Conservation (phyloP, 1,140 invertebrate species). For the Trichonephila clavata region DNA sequence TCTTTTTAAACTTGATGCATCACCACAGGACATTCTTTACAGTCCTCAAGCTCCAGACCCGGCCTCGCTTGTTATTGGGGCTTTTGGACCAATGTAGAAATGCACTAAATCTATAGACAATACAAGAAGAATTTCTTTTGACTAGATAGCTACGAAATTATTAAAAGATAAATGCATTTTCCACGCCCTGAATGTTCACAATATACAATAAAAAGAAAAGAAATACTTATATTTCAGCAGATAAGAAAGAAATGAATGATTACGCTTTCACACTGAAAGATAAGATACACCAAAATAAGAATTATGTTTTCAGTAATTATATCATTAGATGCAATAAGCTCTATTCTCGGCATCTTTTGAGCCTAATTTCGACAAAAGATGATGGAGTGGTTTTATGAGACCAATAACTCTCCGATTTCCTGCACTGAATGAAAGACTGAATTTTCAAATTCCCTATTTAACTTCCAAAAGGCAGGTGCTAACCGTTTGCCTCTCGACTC, state of each 20-base stretch:
- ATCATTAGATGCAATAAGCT: conserved; percentile 17
- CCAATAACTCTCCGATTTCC: conserved; percentile 50
- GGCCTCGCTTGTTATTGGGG: too few relatives aligned
- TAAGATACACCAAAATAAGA: background rate
- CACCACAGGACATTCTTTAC: too few relatives aligned
- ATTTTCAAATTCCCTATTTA: conserved; percentile 69
- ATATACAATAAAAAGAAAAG: background rate
- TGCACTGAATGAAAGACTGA: conserved; percentile 8
- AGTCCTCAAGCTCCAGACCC: too few relatives aligned
- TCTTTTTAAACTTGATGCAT: too few relatives aligned
- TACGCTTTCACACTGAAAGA: background rate
- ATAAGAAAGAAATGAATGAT: conserved; percentile 16
- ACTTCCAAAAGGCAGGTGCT: conserved; percentile 49
- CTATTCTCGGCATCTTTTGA: background rate
- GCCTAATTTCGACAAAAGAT: conserved; percentile 35
- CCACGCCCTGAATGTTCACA: background rate
- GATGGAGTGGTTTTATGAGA: conserved; percentile 37
- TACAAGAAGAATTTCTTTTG: too few relatives aligned
- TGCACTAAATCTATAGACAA: too few relatives aligned
- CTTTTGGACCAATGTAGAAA: too few relatives aligned
- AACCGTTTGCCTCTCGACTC: conserved; percentile 15
- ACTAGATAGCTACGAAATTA: too few relatives aligned
- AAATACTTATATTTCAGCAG: background rate
- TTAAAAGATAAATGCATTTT: background rate
- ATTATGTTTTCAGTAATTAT: background rate